Conservation (phyloP, 2,888 invertebrate species). For the Metalampra italica region DNA sequence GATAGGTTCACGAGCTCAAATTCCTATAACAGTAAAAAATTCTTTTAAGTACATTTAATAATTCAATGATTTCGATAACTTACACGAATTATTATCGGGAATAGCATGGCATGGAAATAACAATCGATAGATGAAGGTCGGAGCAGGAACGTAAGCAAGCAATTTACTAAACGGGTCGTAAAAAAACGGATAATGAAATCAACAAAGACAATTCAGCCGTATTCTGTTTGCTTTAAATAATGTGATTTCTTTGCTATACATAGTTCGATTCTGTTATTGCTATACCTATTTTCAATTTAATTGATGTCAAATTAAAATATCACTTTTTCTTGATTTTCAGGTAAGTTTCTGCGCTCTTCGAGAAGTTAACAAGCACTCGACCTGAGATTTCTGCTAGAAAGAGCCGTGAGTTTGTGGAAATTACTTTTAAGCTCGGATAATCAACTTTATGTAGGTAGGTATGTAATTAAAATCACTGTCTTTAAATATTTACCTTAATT, state of each 20-base stretch:
- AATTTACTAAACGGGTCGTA: not conserved
- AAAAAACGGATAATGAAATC: not conserved
- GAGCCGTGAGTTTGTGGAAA: not conserved
- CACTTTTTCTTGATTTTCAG: slow-evolving; percentile 21
- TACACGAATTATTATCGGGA: too few species aligned
- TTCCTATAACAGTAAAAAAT: too few species aligned
- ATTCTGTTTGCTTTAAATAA: too few species aligned
- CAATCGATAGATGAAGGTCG: too few species aligned
- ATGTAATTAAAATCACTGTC: not conserved
- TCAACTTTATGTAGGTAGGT: too few species aligned
- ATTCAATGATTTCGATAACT: too few species aligned
- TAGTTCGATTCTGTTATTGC: not conserved
- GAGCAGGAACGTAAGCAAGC: not conserved
- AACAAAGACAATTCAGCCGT: not conserved
- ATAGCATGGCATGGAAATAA: too few species aligned
- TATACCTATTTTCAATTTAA: not conserved
- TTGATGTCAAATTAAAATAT: not conserved
- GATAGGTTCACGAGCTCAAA: too few species aligned
- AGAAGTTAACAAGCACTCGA: not conserved
- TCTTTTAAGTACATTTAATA: too few species aligned
- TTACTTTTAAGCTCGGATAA: not conserved
- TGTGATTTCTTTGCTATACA: not conserved
- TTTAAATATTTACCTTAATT: not conserved
- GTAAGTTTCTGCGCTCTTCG: not conserved
- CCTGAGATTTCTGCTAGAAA: not conserved